Base-by-base conservation (phyloP, 2,113 vertebrate species). In the Brachyhypopomus gauderio region DNA sequence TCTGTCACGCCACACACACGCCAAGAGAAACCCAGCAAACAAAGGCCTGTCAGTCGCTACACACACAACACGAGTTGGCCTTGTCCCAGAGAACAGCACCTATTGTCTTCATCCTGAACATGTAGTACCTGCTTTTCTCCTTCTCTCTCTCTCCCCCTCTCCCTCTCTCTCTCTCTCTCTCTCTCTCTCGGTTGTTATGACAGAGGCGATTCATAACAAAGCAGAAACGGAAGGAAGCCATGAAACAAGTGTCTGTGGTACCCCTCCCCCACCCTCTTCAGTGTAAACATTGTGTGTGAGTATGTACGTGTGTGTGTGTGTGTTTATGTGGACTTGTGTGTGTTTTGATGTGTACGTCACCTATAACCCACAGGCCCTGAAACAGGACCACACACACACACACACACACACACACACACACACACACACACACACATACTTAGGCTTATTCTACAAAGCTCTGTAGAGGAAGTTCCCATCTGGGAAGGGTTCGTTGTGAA, bases 161-260 rank as follows among this genome's bases (percentile, higher is more conserved):
- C 76, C 75, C 67, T 56, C 75, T 75, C 59, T 76, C 7, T 66
- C 69, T 22, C 56, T 52, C 36, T 20, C 60, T 66, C 60, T 63
- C 75, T 86, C 83, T 85, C 86, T 36, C 38, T 59, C 81, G 83
- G 85, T 84, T 92, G 89, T 89, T 93, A 87, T 91, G 89, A 93
- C 89, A 91, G 87, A 83, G 64, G 85, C 66, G 77, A 91, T 88
- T 89, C 75, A 73, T 85, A 69, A 85, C 85, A 89, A 86, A 30
- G 41, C 75, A 77, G 87, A 75, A 88, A 87, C 90, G 91, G 91
- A 93, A 93, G 92, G 93, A 94, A 92, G 86, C 90, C 89, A 92
- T 91, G 91, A 91, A 88, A 84, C 86, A 81, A 79, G 86, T 91
- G 91, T 92, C 88, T 90, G 85, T 87, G 62, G 86, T 69, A 72